A percentile compares a stretch with the other conserved stretches of the same genome.
Evolutionary conservation across 2,888 invertebrate species (phyloP).

Genomic region (Hipparchia sbordonii): DNA sequence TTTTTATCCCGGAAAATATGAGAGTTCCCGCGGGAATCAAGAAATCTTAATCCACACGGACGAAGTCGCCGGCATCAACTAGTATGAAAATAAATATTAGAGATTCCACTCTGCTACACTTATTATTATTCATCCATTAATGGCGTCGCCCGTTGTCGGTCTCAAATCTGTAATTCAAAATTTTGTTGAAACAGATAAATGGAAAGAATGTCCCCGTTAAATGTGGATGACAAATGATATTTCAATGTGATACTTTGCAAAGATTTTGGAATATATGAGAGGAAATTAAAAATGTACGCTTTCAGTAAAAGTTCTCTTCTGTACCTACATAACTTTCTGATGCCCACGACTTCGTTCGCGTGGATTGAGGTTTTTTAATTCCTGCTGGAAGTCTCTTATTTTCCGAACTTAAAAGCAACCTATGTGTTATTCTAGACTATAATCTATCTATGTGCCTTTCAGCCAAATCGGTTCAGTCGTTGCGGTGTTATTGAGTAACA

Average conservation of each 20-base stretch:
- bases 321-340: neutral
- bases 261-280: conserved; percentile 30
- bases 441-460: too few relatives aligned
- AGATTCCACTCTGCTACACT: conserved; percentile 60
- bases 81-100: conserved; percentile 45
- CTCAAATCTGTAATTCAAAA: conserved; percentile 61
- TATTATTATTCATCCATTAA: conserved; percentile 67
- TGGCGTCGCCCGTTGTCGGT: conserved; percentile 45
- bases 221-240: conserved; percentile 51
- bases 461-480: too few relatives aligned
- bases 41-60: too few relatives aligned
- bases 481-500: too few relatives aligned
- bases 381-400: too few relatives aligned
- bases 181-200: conserved; percentile 67
- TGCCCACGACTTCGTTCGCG: too few relatives aligned
- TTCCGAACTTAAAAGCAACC: too few relatives aligned
- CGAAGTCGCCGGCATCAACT: too few relatives aligned
- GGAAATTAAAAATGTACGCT: conserved; percentile 34
- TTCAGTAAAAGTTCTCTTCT: conserved; percentile 10
- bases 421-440: too few relatives aligned
- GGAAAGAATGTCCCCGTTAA: conserved; percentile 58
- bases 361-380: too few relatives aligned
- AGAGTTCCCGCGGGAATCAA: too few relatives aligned
- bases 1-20: too few relatives aligned
- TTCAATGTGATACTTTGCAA: conserved; percentile 39